phyloP scores from a whole-genome alignment of 2,888 invertebrate genomes.

The Tachina grossa region DNA sequence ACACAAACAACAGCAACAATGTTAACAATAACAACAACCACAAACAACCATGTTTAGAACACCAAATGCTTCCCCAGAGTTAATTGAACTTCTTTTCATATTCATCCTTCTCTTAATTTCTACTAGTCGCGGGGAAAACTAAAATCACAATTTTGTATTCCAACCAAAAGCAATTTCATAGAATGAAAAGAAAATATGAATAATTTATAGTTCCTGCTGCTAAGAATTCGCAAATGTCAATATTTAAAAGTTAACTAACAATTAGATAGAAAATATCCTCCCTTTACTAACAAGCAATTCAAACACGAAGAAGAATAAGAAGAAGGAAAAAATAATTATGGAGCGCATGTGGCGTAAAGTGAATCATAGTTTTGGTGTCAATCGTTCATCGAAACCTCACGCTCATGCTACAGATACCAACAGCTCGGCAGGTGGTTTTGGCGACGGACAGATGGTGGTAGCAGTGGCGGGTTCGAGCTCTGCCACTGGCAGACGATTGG shows the following conservation, averaged over 20 bases:
- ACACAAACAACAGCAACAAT: slow-evolving; percentile 30
- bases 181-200: slow-evolving; percentile 39
- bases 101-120: slow-evolving; percentile 49
- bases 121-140: slow-evolving; percentile 18
- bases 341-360: slow-evolving; percentile 83
- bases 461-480: slow-evolving; percentile 80
- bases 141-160: slow-evolving; percentile 26
- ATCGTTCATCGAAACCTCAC: slow-evolving; percentile 74
- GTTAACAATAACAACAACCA: slow-evolving; percentile 16
- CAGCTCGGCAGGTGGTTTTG: slow-evolving; percentile 81
- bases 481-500: slow-evolving; percentile 81
- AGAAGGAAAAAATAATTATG: slow-evolving; percentile 74
- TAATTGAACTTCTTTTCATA: slow-evolving; percentile 47
- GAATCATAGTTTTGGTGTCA: slow-evolving; percentile 81
- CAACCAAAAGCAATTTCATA: not conserved
- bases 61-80: slow-evolving; percentile 40
- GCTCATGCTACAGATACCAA: slow-evolving; percentile 80
- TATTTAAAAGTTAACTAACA: slow-evolving; percentile 66
- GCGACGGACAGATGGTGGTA: slow-evolving; percentile 80
- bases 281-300: not conserved
- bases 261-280: slow-evolving; percentile 67
- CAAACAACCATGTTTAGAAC: slow-evolving; percentile 13
- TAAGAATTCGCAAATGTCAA: slow-evolving; percentile 62
- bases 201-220: slow-evolving; percentile 70
- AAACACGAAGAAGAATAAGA: not conserved